These are phyloP conservation scores for Ctenoplectra terminalis DNA, from an alignment of 1,140 invertebrate genomes.

Conservation along the genomic window DNA sequence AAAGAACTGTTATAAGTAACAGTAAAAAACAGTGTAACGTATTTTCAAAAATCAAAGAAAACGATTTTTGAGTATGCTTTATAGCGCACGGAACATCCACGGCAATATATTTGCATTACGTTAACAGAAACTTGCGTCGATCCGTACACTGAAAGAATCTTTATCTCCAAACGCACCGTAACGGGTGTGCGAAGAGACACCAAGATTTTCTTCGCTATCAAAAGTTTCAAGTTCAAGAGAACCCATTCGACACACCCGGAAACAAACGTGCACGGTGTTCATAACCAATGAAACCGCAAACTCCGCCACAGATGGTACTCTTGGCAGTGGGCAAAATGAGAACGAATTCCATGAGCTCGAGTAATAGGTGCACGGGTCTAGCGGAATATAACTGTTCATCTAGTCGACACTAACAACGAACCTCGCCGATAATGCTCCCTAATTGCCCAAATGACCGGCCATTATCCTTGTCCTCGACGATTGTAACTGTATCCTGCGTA, in stretches of 20 bases:
- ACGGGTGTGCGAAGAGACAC: too few species aligned
- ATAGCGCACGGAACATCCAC: too few species aligned
- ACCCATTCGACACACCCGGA: slow-evolving; percentile 35
- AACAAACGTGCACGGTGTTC: slow-evolving; percentile 34
- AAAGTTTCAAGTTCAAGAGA: slow-evolving; percentile 37
- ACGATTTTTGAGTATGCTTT: too few species aligned
- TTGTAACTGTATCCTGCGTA: slow-evolving; percentile 9
- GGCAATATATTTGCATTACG: neutral
- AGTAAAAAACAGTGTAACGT: too few species aligned
- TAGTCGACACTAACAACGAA: slow-evolving; percentile 4
- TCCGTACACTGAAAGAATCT: too few species aligned
- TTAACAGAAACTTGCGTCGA: neutral
- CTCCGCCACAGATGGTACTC: slow-evolving; percentile 44
- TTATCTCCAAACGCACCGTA: too few species aligned
- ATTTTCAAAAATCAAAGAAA: too few species aligned
- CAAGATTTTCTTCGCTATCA: neutral
- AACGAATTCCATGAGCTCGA: slow-evolving; percentile 11
- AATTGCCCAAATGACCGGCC: slow-evolving; percentile 23
- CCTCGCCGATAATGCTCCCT: slow-evolving; percentile 12
- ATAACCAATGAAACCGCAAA: slow-evolving; percentile 23
- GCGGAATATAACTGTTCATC: slow-evolving; percentile 50
- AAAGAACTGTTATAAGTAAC: too few species aligned
- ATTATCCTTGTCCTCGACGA: slow-evolving; percentile 21
- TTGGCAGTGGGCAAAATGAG: slow-evolving; percentile 8
- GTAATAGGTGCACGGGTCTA: neutral